Evolutionary conservation across 2,888 invertebrate genomes (phyloP).

Genomic region (Barypeithes pellucidus): DNA sequence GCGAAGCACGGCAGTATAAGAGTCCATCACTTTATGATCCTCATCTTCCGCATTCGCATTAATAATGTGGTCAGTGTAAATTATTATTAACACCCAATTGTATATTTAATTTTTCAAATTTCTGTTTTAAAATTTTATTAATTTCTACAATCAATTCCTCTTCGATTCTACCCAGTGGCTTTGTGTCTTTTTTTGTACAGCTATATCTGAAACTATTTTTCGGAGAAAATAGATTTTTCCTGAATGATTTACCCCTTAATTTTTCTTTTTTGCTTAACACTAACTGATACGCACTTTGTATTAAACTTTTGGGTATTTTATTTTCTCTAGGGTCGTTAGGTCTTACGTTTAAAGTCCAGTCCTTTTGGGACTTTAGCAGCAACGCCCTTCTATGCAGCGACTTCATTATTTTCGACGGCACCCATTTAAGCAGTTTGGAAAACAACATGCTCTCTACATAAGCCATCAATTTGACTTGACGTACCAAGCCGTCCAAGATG

Average conservation of each 20-base stretch:
- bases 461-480: constrained; percentile 87
- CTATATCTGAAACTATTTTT: constrained; percentile 29
- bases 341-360: constrained; percentile 82
- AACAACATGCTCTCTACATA: constrained; percentile 89
- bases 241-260: constrained; percentile 72
- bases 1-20: too few species aligned
- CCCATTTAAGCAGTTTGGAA: constrained; percentile 80
- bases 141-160: constrained; percentile 60
- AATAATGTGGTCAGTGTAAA: constrained; percentile 31
- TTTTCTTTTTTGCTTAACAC: constrained; percentile 80
- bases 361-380: constrained; percentile 82
- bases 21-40: too few species aligned
- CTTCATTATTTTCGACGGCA: constrained; percentile 75
- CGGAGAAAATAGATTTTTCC: constrained; percentile 37
- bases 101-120: constrained; percentile 58
- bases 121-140: constrained; percentile 60
- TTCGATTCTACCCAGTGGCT: constrained; percentile 59
- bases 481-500: constrained; percentile 84
- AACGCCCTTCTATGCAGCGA: constrained; percentile 82
- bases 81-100: constrained; percentile 45
- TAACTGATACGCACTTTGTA: constrained; percentile 82
- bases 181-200: constrained; percentile 34
- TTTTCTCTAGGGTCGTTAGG: constrained; percentile 89
- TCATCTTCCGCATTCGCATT: too few species aligned
- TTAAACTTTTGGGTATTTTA: constrained; percentile 84